phyloP scores from a whole-genome alignment of 2,888 invertebrate species.

The Dromius quadrimaculatus region DNA sequence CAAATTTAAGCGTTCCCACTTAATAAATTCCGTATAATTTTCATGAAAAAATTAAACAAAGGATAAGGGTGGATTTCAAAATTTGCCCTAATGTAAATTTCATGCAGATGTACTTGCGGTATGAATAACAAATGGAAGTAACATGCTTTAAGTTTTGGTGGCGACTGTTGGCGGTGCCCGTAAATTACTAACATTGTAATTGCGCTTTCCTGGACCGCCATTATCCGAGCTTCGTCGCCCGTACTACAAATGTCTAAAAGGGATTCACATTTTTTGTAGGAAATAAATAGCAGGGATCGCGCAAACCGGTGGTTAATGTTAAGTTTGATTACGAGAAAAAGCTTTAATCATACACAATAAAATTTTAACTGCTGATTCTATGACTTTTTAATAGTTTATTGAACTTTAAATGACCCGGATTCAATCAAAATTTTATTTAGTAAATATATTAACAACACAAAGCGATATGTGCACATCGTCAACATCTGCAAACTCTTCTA shows the following conservation, averaged over 20 bases:
- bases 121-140: conserved; percentile 37
- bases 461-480: too few species aligned
- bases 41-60: conserved; percentile 14
- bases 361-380: too few species aligned
- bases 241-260: neutral
- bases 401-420: too few species aligned
- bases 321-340: too few species aligned
- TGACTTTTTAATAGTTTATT: too few species aligned
- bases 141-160: conserved; percentile 25
- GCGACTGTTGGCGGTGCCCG: conserved; percentile 15
- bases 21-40: conserved; percentile 3
- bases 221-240: neutral
- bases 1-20: neutral
- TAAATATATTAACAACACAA: too few species aligned
- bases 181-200: conserved; percentile 46
- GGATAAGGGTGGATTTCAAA: conserved; percentile 20
- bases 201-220: conserved; percentile 36
- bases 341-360: too few species aligned
- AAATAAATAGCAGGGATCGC: neutral
- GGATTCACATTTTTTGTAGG: neutral
- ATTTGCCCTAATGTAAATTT: conserved; percentile 29
- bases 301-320: too few species aligned
- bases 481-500: too few species aligned
- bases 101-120: conserved; percentile 41
- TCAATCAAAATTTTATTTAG: too few species aligned